Percentiles rank a stretch among this genome's conserved stretches.
Conservation (phyloP, 1,140 invertebrate genomes). For the Scaptomyza graminum region DNA sequence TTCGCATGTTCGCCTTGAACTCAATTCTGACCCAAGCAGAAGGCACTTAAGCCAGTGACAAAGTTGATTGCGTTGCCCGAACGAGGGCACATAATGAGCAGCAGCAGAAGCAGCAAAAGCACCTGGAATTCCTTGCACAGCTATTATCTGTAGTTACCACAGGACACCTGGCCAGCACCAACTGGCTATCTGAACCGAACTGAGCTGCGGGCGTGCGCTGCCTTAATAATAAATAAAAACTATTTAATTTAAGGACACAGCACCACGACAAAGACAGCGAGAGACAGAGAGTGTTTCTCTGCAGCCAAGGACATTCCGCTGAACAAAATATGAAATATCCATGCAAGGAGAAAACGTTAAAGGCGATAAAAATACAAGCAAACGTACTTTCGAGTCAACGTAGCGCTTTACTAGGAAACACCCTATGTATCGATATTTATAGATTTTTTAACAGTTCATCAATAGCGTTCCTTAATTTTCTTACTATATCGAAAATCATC, state of each 20-base stretch:
- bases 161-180: conserved; percentile 5
- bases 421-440: neutral
- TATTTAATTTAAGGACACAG: conserved; percentile 73
- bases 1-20: conserved; percentile 18
- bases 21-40: conserved; percentile 14
- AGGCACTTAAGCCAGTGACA: conserved; percentile 39
- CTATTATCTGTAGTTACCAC: conserved; percentile 66
- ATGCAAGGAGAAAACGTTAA: conserved; percentile 25
- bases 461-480: too few relatives aligned
- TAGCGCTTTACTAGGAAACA: neutral
- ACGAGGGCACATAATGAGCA: conserved; percentile 31
- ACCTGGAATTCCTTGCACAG: conserved; percentile 38
- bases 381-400: neutral
- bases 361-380: neutral
- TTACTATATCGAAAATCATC: too few relatives aligned
- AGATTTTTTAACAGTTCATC: neutral
- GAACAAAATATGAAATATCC: conserved; percentile 56
- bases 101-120: conserved; percentile 11
- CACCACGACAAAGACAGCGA: neutral
- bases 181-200: conserved; percentile 8
- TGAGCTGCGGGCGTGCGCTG: conserved; percentile 36
- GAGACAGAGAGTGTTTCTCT: neutral
- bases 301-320: conserved; percentile 23
- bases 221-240: conserved; percentile 79
- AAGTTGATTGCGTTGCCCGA: conserved; percentile 40